phyloP scores from a whole-genome alignment of 2,113 vertebrate genomes.

The Neolamprologus falcicula region DNA sequence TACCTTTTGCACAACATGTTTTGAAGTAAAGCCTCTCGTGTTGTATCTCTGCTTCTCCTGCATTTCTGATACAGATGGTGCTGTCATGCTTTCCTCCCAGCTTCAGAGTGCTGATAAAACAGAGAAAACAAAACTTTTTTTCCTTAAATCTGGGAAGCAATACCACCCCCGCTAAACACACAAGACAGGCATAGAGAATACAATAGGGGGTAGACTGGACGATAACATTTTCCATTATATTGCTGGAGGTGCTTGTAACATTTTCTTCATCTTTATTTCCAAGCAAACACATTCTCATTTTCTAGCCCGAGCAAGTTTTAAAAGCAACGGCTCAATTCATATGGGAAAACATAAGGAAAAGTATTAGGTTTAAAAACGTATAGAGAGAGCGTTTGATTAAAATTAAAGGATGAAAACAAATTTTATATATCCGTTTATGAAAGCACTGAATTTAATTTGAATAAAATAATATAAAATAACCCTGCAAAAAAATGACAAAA shows the following conservation, averaged over 20 bases:
- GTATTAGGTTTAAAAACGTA: background rate
- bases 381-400: background rate
- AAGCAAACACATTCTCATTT: background rate
- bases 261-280: background rate
- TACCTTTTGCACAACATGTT: background rate
- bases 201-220: background rate
- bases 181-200: background rate
- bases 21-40: background rate
- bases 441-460: background rate
- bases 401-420: background rate
- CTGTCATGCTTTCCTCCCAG: constrained; percentile 13
- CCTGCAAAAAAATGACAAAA: background rate
- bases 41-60: background rate
- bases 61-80: background rate
- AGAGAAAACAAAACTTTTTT: constrained; percentile 8
- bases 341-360: background rate
- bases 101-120: constrained; percentile 13
- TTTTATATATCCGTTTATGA: background rate
- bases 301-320: background rate
- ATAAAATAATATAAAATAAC: background rate
- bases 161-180: constrained; percentile 4
- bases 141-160: background rate
- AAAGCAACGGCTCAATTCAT: background rate
- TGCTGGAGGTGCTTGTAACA: background rate
- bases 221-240: background rate